phyloP scores from a whole-genome alignment of 1,140 invertebrate genomes.

The Drosophila pseudoobscura region DNA sequence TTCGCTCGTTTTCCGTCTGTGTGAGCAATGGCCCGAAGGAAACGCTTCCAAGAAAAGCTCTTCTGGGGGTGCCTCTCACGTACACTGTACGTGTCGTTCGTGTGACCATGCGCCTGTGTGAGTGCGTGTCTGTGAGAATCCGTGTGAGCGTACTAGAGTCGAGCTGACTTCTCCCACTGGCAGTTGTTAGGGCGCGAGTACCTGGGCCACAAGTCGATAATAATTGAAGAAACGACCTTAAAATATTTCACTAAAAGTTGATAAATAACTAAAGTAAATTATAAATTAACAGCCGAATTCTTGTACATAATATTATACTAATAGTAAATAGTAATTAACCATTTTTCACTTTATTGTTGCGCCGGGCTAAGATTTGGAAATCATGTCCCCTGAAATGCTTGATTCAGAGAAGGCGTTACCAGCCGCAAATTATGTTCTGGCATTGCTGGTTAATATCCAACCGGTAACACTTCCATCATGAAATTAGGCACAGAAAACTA shows the following conservation, averaged over 20 bases:
- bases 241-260: background rate
- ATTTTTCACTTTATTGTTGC: no score
- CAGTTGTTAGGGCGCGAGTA: constrained; percentile 42
- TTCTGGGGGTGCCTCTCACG: constrained; percentile 48
- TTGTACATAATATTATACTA: no score
- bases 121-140: constrained; percentile 41
- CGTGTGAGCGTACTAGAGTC: constrained; percentile 11
- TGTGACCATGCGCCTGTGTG: constrained; percentile 48
- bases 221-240: background rate
- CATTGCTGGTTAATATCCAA: background rate
- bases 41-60: constrained; percentile 53
- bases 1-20: constrained; percentile 4
- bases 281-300: no score
- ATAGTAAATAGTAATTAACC: no score
- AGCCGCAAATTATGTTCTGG: background rate
- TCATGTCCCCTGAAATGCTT: no score
- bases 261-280: background rate
- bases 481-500: constrained; percentile 19
- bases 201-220: constrained; percentile 38
- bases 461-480: constrained; percentile 16
- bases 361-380: no score
- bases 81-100: constrained; percentile 62
- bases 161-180: background rate
- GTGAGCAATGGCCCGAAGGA: constrained; percentile 50
- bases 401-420: no score